These are phyloP conservation scores for Pyrgus malvae DNA, from an alignment of 2,888 invertebrate species.

Conservation along the genomic window DNA sequence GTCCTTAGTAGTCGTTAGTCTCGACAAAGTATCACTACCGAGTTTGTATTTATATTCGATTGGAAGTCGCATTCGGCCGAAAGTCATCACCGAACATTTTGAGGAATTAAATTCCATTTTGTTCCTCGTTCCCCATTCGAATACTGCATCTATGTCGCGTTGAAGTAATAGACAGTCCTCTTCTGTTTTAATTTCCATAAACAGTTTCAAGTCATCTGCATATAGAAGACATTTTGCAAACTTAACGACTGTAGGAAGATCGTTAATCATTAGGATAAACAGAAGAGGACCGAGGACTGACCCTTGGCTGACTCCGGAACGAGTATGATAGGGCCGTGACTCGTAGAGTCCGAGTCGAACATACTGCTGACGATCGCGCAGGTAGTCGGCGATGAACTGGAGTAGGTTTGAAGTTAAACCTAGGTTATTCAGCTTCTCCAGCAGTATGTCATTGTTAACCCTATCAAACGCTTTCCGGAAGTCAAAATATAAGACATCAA, in stretches of 20 bases:
- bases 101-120: constrained; percentile 5
- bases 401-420: constrained; percentile 16
- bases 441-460: constrained; percentile 25
- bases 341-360: not conserved
- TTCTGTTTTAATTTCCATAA: not conserved
- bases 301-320: constrained; percentile 18
- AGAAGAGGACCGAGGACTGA: constrained; percentile 28
- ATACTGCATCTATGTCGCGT: constrained; percentile 4
- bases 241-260: constrained; percentile 19
- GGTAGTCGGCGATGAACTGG: constrained; percentile 21
- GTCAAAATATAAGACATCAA: constrained; percentile 30
- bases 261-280: constrained; percentile 27
- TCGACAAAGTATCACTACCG: not conserved
- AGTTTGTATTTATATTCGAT: not conserved
- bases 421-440: not conserved
- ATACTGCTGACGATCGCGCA: constrained; percentile 6
- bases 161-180: constrained; percentile 3
- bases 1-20: not conserved
- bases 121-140: constrained; percentile 4
- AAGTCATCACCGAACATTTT: constrained; percentile 17
- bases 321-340: constrained; percentile 14
- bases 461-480: no score
- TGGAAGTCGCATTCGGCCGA: constrained; percentile 14
- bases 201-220: constrained; percentile 28
- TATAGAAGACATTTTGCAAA: constrained; percentile 24